These are phyloP conservation scores for Drosophila ambigua DNA, from an alignment of 1,140 invertebrate species.

Conservation along the genomic window DNA sequence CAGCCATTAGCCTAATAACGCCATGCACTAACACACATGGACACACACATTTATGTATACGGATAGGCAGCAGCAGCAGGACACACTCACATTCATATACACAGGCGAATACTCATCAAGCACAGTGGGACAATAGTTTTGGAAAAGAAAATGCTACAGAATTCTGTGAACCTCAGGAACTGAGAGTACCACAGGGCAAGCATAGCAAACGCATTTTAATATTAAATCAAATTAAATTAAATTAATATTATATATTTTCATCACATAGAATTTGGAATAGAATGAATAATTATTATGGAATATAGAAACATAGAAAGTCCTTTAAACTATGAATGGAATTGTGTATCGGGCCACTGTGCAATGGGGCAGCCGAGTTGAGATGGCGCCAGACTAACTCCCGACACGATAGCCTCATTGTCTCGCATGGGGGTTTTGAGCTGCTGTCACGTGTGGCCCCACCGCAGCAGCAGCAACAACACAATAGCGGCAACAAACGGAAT, in stretches of 20 bases:
- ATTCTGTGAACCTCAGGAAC: too few relatives aligned
- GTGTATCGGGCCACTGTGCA: slow-evolving; percentile 2
- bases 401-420: slow-evolving; percentile 33
- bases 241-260: too few relatives aligned
- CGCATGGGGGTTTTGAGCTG: slow-evolving; percentile 39
- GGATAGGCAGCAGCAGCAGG: slow-evolving; percentile 3
- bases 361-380: slow-evolving; percentile 21
- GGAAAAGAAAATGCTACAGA: too few relatives aligned
- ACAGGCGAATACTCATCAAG: too few relatives aligned
- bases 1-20: slow-evolving; percentile 80
- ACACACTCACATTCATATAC: slow-evolving; percentile 17
- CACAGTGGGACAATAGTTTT: neutral
- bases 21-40: slow-evolving; percentile 48
- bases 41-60: neutral
- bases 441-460: slow-evolving; percentile 57
- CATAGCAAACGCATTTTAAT: too few relatives aligned
- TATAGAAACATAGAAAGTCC: neutral
- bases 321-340: neutral
- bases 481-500: slow-evolving; percentile 34
- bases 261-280: too few relatives aligned
- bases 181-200: too few relatives aligned
- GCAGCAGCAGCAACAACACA: slow-evolving; percentile 30
- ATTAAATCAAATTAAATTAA: too few relatives aligned
- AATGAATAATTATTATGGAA: neutral
- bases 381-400: neutral